Evolutionary conservation across 2,113 vertebrate species (phyloP).

Genomic region (Artemisiospiza belli): DNA sequence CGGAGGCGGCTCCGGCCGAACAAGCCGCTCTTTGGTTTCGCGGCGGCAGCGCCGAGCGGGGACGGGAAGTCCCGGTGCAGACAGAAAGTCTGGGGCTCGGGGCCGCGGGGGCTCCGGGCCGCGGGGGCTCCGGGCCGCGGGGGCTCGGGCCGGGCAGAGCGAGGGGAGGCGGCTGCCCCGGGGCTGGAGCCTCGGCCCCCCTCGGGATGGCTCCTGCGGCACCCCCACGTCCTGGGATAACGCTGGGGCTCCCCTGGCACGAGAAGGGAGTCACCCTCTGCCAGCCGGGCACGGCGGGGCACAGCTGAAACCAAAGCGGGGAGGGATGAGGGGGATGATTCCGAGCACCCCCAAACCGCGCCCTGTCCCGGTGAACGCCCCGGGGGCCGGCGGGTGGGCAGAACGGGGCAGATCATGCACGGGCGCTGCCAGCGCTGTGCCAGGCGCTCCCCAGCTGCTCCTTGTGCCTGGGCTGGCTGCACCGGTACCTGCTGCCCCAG

Average conservation of each 20-base stretch:
- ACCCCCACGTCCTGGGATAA: rapidly evolving
- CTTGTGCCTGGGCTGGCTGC: neutral
- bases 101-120: neutral
- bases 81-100: constrained; percentile 73
- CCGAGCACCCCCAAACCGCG: rapidly evolving
- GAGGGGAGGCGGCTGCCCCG: rapidly evolving
- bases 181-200: neutral
- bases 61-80: constrained; percentile 80
- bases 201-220: rapidly evolving
- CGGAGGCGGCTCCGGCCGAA: constrained; percentile 44
- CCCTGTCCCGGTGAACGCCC: rapidly evolving
- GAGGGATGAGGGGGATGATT: neutral
- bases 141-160: neutral
- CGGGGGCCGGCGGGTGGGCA: rapidly evolving
- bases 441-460: neutral
- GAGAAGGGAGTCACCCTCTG: rapidly evolving
- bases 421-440: neutral
- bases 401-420: neutral
- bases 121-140: too few species aligned
- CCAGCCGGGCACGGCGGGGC: rapidly evolving
- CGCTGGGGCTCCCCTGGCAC: rapidly evolving
- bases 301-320: rapidly evolving
- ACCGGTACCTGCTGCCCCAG: neutral
- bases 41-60: constrained; percentile 63
- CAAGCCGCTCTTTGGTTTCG: constrained; percentile 69